Evolutionary conservation across 1,140 invertebrate genomes (phyloP).

Genomic region (Holcopasites calliopsidis): DNA sequence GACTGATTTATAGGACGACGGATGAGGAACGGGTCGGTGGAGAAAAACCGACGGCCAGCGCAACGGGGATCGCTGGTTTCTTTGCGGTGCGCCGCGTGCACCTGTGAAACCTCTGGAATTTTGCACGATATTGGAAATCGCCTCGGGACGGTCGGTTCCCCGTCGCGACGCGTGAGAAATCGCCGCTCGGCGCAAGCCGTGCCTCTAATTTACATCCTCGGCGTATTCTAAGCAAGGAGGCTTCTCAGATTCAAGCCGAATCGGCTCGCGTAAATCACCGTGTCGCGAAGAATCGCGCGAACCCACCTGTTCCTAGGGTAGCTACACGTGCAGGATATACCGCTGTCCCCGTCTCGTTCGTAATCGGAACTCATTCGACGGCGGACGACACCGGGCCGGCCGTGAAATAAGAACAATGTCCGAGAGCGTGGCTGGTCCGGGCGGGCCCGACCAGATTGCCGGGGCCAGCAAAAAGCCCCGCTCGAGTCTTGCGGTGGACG

Average conservation of each 20-base stretch:
- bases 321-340: no score
- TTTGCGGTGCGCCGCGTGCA: slow-evolving; percentile 14
- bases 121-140: slow-evolving; percentile 45
- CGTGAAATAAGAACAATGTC: neutral
- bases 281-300: no score
- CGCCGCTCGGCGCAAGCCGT: slow-evolving; percentile 19
- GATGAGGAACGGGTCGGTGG: slow-evolving; percentile 12
- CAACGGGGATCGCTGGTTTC: slow-evolving; percentile 23
- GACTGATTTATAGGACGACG: slow-evolving; percentile 39
- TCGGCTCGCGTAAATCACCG: no score
- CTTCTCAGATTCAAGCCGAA: neutral
- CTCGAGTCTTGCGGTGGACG: neutral
- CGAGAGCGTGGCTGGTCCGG: neutral
- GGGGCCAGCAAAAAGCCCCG: neutral
- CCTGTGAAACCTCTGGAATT: slow-evolving; percentile 30
- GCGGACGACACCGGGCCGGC: no score
- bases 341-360: no score
- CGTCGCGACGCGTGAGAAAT: slow-evolving; percentile 27
- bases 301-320: no score
- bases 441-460: slow-evolving; percentile 4
- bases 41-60: slow-evolving; percentile 27
- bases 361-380: no score
- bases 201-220: slow-evolving; percentile 8
- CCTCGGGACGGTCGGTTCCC: slow-evolving; percentile 23
- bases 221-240: neutral